These are phyloP conservation scores for Melolontha melolontha DNA, from an alignment of 2,888 invertebrate species.

Conservation along the genomic window DNA sequence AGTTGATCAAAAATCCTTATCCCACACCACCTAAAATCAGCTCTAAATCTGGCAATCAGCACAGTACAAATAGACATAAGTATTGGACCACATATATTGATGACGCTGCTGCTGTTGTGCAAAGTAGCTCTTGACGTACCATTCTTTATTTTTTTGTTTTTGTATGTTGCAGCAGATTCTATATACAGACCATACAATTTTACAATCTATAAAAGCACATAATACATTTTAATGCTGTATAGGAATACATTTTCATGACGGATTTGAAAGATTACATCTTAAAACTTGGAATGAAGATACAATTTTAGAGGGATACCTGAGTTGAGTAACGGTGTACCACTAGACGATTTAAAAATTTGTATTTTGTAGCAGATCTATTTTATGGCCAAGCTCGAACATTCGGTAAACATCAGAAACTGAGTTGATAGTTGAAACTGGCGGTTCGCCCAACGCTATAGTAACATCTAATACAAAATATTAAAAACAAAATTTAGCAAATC, in stretches of 20 bases:
- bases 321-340: too few relatives aligned
- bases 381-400: too few relatives aligned
- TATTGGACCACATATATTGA: constrained; percentile 59
- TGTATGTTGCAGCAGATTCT: constrained; percentile 19
- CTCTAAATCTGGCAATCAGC: constrained; percentile 62
- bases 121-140: constrained; percentile 26
- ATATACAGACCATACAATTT: constrained; percentile 15
- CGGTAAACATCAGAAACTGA: too few relatives aligned
- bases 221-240: constrained; percentile 8
- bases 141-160: constrained; percentile 20
- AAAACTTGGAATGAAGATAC: too few relatives aligned
- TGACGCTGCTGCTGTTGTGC: constrained; percentile 12
- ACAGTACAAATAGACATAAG: constrained; percentile 62
- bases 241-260: background rate
- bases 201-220: constrained; percentile 26
- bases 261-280: too few relatives aligned
- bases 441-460: too few relatives aligned
- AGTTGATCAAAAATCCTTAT: constrained; percentile 81
- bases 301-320: too few relatives aligned
- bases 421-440: too few relatives aligned
- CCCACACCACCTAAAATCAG: constrained; percentile 67
- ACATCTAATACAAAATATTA: too few relatives aligned
- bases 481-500: too few relatives aligned
- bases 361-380: too few relatives aligned
- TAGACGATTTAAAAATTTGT: too few relatives aligned